A percentile compares a stretch with the other conserved stretches of the same genome.
Evolutionary conservation across 2,113 vertebrate genomes (phyloP).

Genomic region (Miniopterus natalensis): DNA sequence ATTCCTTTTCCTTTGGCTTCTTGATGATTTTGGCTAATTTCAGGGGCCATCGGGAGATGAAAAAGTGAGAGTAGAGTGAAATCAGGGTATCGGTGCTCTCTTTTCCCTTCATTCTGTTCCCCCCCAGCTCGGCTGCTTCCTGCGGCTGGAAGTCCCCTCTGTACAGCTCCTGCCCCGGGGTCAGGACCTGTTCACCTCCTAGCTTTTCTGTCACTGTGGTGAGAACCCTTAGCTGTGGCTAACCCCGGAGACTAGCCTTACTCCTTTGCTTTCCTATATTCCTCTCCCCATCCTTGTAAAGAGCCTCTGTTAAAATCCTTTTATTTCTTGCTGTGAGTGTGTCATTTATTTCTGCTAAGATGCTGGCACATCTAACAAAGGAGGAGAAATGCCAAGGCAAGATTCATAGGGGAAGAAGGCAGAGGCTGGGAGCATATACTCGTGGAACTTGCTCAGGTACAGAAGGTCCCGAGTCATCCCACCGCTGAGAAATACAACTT

Average conservation of each 20-base stretch:
- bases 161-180: background rate
- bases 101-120: background rate
- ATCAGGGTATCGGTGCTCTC: background rate
- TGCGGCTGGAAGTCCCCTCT: background rate
- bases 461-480: background rate
- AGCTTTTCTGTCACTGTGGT: background rate
- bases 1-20: background rate
- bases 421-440: background rate
- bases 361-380: background rate
- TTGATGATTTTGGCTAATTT: background rate
- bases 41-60: background rate
- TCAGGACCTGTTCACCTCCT: background rate
- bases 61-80: background rate
- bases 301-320: background rate
- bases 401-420: background rate
- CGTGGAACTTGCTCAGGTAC: background rate
- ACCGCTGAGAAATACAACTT: background rate
- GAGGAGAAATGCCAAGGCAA: background rate
- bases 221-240: background rate
- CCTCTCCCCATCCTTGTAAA: background rate
- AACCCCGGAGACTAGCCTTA: background rate
- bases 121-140: background rate
- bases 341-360: background rate
- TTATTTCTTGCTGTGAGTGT: background rate
- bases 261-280: background rate